Conservation (phyloP, 2,113 vertebrate genomes). For the Vicugna pacos region DNA sequence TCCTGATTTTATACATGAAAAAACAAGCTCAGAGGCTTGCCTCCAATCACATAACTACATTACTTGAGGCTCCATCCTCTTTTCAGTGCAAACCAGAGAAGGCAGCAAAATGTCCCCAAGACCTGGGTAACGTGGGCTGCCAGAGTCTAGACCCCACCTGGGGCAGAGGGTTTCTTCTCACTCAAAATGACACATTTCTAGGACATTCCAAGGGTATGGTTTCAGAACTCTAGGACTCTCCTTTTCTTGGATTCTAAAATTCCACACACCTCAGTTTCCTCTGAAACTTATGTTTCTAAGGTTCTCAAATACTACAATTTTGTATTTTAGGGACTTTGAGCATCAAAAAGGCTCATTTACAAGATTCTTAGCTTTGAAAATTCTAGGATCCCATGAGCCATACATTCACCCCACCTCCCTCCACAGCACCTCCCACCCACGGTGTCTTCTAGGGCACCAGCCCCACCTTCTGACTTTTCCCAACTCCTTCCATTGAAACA, state of each 20-base stretch:
- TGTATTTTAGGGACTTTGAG: neutral
- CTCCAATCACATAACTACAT: neutral
- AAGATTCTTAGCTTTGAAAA: neutral
- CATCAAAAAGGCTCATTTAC: neutral
- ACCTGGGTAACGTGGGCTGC: neutral
- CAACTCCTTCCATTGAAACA: neutral
- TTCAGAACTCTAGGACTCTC: neutral
- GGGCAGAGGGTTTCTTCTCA: neutral
- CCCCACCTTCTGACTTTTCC: neutral
- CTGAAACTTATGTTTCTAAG: neutral
- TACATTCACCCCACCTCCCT: neutral
- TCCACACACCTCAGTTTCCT: neutral
- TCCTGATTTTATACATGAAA: neutral
- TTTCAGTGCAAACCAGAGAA: neutral
- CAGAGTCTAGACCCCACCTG: neutral
- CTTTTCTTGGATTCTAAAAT: neutral
- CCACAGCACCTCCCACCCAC: neutral
- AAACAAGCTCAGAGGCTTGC: neutral
- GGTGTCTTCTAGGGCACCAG: neutral
- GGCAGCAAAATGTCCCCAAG: neutral
- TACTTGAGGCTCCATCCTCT: neutral
- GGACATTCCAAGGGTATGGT: neutral
- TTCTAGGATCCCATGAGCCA: neutral
- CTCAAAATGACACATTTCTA: neutral
- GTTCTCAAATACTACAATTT: neutral